A percentile compares a stretch with the other conserved stretches of the same genome.
Evolutionary conservation across 2,888 invertebrate genomes (phyloP).

Genomic region (Nephrotoma guestfalica): DNA sequence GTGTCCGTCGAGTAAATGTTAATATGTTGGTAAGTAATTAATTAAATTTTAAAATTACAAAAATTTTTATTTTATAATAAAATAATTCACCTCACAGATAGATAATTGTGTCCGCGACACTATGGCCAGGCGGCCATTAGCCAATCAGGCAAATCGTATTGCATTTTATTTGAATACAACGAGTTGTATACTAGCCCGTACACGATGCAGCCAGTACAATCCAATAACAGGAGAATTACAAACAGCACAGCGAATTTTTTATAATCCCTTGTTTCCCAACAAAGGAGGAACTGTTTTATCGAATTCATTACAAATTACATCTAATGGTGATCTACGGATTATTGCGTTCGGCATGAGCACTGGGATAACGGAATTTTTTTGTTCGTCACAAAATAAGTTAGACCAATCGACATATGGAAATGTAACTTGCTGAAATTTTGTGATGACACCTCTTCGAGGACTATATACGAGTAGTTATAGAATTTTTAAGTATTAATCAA

Average conservation of each 20-base stretch:
- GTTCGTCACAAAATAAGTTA: conserved; percentile 35
- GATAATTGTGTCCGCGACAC: conserved; percentile 17
- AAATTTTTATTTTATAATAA: not conserved
- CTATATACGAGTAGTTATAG: no score
- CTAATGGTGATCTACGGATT: conserved; percentile 38
- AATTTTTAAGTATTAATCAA: no score
- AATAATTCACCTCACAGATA: conserved; percentile 13
- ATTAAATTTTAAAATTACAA: not conserved
- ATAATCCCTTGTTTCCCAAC: not conserved
- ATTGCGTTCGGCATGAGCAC: conserved; percentile 38
- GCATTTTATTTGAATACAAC: conserved; percentile 45
- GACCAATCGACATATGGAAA: conserved; percentile 31
- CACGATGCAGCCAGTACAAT: conserved; percentile 45
- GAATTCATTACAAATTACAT: conserved; percentile 42
- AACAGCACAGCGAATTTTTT: conserved; percentile 17
- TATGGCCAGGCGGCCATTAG: conserved; percentile 14
- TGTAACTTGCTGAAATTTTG: not conserved
- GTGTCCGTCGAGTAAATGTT: conserved; percentile 40
- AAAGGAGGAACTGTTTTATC: not conserved
- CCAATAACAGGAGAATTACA: conserved; percentile 50
- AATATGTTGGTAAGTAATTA: conserved; percentile 35
- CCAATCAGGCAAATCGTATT: conserved; percentile 15
- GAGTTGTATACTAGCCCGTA: conserved; percentile 46
- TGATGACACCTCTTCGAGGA: not conserved
- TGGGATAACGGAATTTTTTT: conserved; percentile 38